These are phyloP conservation scores for Hydrotaea cyrtoneurina DNA, from an alignment of 2,888 invertebrate genomes.

Conservation along the genomic window DNA sequence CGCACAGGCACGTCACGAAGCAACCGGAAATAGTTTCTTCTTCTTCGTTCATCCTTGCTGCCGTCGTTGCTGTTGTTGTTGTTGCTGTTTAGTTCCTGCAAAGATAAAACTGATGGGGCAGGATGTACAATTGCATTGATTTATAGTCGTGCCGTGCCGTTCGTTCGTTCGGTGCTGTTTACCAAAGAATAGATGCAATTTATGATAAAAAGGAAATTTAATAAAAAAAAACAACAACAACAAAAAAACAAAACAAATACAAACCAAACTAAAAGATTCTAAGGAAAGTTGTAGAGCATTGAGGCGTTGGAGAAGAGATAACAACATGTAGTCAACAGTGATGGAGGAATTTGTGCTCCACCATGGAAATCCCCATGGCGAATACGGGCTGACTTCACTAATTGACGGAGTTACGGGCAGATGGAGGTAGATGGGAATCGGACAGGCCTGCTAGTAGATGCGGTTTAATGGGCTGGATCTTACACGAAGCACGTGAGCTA, in stretches of 20 bases:
- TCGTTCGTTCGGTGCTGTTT: slow-evolving; percentile 2
- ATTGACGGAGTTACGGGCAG: too few species aligned
- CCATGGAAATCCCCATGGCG: too few species aligned
- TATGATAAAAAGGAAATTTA: slow-evolving; percentile 6
- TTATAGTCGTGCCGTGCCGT: not conserved
- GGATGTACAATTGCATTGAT: not conserved
- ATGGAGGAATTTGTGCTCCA: too few species aligned
- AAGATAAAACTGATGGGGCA: not conserved
- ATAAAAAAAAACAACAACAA: not conserved
- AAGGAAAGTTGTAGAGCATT: not conserved
- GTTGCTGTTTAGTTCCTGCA: not conserved
- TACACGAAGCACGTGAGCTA: too few species aligned
- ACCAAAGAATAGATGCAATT: not conserved
- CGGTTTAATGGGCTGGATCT: too few species aligned
- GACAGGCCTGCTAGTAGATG: too few species aligned
- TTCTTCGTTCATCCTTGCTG: not conserved
- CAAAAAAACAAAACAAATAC: too few species aligned
- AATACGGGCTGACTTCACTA: too few species aligned
- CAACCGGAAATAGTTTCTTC: slow-evolving; percentile 35
- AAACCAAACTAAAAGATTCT: too few species aligned
- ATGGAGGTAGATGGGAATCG: too few species aligned
- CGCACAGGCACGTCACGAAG: slow-evolving; percentile 7
- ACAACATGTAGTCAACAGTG: too few species aligned
- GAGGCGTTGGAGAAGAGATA: too few species aligned
- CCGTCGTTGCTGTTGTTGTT: not conserved